These are phyloP conservation scores for Pemphredon lugubris DNA, from an alignment of 2,888 invertebrate genomes.

Conservation along the genomic window DNA sequence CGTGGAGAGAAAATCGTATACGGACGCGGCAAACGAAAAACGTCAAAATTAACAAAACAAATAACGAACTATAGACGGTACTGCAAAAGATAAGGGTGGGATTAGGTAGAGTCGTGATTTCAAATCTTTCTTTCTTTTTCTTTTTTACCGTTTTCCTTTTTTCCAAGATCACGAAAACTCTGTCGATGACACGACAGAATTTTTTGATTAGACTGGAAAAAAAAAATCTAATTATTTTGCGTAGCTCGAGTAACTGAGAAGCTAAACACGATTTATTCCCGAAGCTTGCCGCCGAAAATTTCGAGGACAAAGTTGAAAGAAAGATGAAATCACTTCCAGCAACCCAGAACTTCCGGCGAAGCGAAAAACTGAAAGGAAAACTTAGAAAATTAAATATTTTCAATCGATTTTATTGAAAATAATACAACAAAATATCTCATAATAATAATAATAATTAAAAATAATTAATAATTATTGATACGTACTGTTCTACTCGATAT, in stretches of 20 bases:
- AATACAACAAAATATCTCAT: constrained; percentile 81
- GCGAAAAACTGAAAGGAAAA: constrained; percentile 53
- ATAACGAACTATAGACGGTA: background rate
- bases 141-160: background rate
- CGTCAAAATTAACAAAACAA: constrained; percentile 6
- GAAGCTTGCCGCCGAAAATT: background rate
- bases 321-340: constrained; percentile 28
- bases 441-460: constrained; percentile 79
- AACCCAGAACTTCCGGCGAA: constrained; percentile 31
- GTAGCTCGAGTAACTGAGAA: background rate
- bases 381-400: constrained; percentile 75
- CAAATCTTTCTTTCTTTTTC: constrained; percentile 20
- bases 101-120: constrained; percentile 23
- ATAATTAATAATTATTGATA: constrained; percentile 80
- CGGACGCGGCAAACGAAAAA: constrained; percentile 51
- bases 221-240: too few species aligned
- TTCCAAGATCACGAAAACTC: background rate
- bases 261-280: background rate
- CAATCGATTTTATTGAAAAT: constrained; percentile 81
- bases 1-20: constrained; percentile 53
- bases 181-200: too few species aligned
- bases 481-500: constrained; percentile 78
- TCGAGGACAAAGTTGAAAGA: constrained; percentile 12
- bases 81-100: constrained; percentile 10
- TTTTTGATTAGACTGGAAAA: too few species aligned